Evolutionary conservation across 2,888 invertebrate genomes (phyloP).

Genomic region (Operophtera brumata): DNA sequence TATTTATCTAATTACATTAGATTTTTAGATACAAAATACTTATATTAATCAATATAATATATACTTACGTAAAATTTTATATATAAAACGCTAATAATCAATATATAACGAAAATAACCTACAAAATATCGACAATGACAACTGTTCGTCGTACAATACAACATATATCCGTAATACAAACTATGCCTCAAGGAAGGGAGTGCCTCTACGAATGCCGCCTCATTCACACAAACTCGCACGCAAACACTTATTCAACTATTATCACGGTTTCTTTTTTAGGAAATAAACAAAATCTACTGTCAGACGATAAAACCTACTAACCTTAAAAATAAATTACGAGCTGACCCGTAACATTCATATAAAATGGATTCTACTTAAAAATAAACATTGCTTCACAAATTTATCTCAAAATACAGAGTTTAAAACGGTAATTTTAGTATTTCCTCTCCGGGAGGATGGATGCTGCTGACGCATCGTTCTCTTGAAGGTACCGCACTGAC

Average conservation of each 20-base stretch:
- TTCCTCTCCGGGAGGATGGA: constrained; percentile 43
- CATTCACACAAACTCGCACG: constrained; percentile 62
- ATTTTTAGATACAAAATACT: constrained; percentile 34
- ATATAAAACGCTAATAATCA: constrained; percentile 59
- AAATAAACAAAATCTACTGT: constrained; percentile 66
- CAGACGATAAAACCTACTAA: constrained; percentile 72
- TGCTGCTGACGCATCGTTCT: neutral
- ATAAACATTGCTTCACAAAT: constrained; percentile 58
- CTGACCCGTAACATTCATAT: constrained; percentile 64
- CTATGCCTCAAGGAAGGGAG: constrained; percentile 71
- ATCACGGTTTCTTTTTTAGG: constrained; percentile 76
- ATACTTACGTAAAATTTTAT: constrained; percentile 39
- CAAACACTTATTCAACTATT: constrained; percentile 76
- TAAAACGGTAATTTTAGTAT: constrained; percentile 44
- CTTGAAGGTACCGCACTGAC: constrained; percentile 1
- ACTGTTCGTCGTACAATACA: constrained; percentile 57
- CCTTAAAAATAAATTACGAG: constrained; percentile 77
- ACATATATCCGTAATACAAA: constrained; percentile 49
- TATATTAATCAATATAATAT: constrained; percentile 33
- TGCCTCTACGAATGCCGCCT: constrained; percentile 72
- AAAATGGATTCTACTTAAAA: constrained; percentile 70
- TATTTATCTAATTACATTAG: constrained; percentile 32
- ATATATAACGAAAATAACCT: constrained; percentile 57
- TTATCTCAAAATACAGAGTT: constrained; percentile 46
- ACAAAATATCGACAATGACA: constrained; percentile 65